Conservation (phyloP, 2,113 vertebrate genomes). For the Otus sunia region DNA sequence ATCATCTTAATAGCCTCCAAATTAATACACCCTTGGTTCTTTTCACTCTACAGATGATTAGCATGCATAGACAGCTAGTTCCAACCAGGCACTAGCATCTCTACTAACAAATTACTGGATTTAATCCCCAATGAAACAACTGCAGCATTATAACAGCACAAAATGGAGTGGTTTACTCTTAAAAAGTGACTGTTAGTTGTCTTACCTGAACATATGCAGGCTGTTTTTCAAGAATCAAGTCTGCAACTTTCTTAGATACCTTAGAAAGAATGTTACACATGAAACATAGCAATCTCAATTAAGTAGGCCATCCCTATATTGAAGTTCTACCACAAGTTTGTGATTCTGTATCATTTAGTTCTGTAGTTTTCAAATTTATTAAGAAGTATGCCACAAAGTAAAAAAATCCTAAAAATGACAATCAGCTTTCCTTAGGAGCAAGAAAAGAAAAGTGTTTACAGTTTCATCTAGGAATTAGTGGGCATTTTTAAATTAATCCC, state of each 20-base stretch:
- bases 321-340: background rate
- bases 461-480: background rate
- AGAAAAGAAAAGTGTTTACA: background rate
- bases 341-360: background rate
- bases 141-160: background rate
- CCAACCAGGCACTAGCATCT: background rate
- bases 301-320: background rate
- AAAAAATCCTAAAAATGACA: background rate
- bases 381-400: background rate
- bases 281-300: background rate
- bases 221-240: conserved; percentile 98
- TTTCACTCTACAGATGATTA: background rate
- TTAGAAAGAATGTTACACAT: conserved; percentile 55
- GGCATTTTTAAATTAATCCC: background rate
- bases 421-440: background rate
- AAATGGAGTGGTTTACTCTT: background rate
- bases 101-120: background rate
- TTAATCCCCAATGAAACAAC: background rate
- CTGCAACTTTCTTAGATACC: conserved; percentile 98
- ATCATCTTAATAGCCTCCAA: background rate
- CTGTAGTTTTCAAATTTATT: background rate
- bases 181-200: background rate
- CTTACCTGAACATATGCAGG: conserved; percentile 97
- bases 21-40: background rate
- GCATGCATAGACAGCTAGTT: background rate